Evolutionary conservation across 1,140 invertebrate species (phyloP).

Genomic region (Eumeta japonica): DNA sequence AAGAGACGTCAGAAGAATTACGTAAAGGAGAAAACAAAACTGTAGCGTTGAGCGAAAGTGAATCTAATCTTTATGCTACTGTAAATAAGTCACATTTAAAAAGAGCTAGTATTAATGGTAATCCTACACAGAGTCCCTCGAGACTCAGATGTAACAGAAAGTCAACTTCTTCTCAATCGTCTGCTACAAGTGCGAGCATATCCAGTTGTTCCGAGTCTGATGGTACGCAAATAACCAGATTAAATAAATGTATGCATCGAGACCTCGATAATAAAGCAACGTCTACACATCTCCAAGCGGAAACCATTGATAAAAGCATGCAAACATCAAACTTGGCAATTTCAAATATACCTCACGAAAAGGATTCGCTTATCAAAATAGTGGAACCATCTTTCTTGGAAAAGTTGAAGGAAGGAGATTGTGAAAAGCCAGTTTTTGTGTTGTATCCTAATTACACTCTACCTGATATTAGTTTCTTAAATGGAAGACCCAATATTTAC

Average conservation of each 20-base stretch:
- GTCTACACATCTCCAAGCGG: conserved; percentile 59
- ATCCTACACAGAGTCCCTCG: conserved; percentile 55
- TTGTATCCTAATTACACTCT: conserved; percentile 90
- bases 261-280: conserved; percentile 49
- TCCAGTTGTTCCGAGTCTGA: conserved; percentile 58
- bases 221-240: conserved; percentile 52
- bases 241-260: conserved; percentile 40
- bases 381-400: conserved; percentile 66
- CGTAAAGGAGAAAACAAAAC: conserved; percentile 15
- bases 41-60: conserved; percentile 38
- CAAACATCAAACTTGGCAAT: conserved; percentile 62
- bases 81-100: conserved; percentile 49
- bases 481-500: conserved; percentile 60
- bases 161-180: conserved; percentile 48
- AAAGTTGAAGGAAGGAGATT: conserved; percentile 64
- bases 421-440: conserved; percentile 77
- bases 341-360: conserved; percentile 36
- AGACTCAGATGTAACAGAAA: conserved; percentile 44
- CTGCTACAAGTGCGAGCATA: conserved; percentile 52
- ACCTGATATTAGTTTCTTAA: conserved; percentile 84
- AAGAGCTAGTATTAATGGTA: conserved; percentile 53
- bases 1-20: conserved; percentile 6
- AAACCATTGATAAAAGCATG: conserved; percentile 70
- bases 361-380: conserved; percentile 55
- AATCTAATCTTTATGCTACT: conserved; percentile 49